phyloP scores from a whole-genome alignment of 2,797 vertebrate genomes.

The Adelosebastes latens region DNA sequence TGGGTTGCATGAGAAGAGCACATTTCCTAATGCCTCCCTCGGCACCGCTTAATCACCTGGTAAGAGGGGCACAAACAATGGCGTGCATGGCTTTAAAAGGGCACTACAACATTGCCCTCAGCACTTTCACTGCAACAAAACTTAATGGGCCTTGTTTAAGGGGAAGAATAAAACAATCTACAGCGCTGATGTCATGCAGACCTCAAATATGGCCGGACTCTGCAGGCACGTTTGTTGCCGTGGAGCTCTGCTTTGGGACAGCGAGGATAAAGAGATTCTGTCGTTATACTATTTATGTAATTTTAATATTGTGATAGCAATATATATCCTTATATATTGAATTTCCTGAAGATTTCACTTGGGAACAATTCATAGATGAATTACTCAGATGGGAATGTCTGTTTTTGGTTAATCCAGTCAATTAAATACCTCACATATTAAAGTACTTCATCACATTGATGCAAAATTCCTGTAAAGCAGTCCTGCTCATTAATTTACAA shows the following conservation, averaged over 20 bases:
- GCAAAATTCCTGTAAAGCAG: background rate
- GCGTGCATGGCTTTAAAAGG: slow-evolving; percentile 81
- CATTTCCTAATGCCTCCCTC: slow-evolving; percentile 80
- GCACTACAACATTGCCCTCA: slow-evolving; percentile 78
- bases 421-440: slow-evolving; percentile 2
- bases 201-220: slow-evolving; percentile 64
- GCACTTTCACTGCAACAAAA: slow-evolving; percentile 83
- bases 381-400: background rate
- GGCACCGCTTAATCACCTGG: slow-evolving; percentile 78
- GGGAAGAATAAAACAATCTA: slow-evolving; percentile 73
- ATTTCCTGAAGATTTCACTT: background rate
- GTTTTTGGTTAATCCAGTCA: background rate
- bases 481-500: background rate
- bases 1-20: slow-evolving; percentile 86
- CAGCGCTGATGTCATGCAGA: slow-evolving; percentile 80
- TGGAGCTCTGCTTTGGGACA: slow-evolving; percentile 8
- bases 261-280: background rate
- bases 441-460: slow-evolving; percentile 11
- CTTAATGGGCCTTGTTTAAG: slow-evolving; percentile 81
- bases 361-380: background rate
- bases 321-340: background rate
- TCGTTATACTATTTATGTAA: background rate
- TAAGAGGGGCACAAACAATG: slow-evolving; percentile 79
- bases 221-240: slow-evolving; percentile 49
- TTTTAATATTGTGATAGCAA: background rate